Percentiles rank a stretch among this genome's conserved stretches.
phyloP scores from a whole-genome alignment of 2,797 vertebrate species.

The Garrulus glandarius region DNA sequence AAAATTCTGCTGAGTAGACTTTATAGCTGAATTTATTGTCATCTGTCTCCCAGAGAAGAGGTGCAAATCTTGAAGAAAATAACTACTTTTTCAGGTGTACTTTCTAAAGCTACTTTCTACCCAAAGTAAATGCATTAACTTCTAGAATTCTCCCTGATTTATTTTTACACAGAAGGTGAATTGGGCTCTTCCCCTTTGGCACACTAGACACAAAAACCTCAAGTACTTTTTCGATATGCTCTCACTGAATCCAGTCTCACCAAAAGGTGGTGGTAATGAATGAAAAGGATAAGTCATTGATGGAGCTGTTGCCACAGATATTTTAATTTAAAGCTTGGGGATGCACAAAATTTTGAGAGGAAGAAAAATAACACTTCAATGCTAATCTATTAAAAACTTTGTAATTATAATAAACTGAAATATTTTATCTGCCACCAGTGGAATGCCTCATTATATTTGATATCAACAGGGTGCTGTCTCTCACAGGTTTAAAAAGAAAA shows the following conservation, averaged over 20 bases:
- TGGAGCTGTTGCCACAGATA: neutral
- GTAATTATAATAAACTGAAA: neutral
- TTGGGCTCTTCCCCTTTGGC: neutral
- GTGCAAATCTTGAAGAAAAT: neutral
- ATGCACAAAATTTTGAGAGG: neutral
- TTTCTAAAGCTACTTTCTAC: neutral
- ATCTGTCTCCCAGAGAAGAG: neutral
- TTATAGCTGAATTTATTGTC: neutral
- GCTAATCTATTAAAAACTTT: neutral
- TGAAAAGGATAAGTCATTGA: neutral
- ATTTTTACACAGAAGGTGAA: neutral
- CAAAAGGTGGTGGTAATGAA: neutral
- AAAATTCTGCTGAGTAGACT: neutral
- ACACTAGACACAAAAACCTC: neutral
- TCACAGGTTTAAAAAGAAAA: neutral
- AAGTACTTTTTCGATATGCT: neutral
- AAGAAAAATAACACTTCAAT: neutral
- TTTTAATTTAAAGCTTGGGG: neutral
- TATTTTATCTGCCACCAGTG: neutral
- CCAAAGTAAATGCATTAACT: neutral
- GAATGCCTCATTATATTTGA: neutral
- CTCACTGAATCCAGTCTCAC: rapidly evolving
- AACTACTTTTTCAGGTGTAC: neutral
- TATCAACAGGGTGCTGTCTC: neutral
- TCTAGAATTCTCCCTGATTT: neutral